Conservation (phyloP, 2,888 invertebrate genomes). For the Leptopterna dolabrata region DNA sequence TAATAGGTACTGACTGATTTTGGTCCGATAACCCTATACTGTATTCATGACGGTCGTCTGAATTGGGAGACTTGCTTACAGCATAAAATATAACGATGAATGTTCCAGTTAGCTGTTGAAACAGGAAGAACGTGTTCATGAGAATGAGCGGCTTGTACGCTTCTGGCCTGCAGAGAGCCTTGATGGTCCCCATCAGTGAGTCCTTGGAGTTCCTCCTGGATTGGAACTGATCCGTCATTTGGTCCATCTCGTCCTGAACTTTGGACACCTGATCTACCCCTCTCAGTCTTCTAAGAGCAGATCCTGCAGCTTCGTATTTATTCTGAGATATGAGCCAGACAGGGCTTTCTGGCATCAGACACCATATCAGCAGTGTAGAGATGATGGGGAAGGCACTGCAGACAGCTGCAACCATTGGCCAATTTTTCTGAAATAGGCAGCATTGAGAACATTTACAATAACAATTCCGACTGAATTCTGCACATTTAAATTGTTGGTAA, state of each 20-base stretch:
- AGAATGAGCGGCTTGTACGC: conserved; percentile 69
- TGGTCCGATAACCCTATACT: too few species aligned
- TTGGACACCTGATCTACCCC: conserved; percentile 41
- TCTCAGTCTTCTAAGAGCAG: conserved; percentile 57
- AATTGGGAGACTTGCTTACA: too few species aligned
- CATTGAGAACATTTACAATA: too few species aligned
- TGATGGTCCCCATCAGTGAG: conserved; percentile 56
- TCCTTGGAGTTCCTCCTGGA: conserved; percentile 45
- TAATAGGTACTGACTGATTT: too few species aligned
- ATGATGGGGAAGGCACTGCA: conserved; percentile 66
- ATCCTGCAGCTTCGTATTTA: conserved; percentile 68
- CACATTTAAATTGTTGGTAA: too few species aligned
- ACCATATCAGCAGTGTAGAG: conserved; percentile 66
- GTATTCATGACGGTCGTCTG: too few species aligned
- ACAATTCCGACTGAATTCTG: too few species aligned
- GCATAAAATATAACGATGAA: conserved; percentile 73
- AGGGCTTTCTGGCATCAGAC: conserved; percentile 70
- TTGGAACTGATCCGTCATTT: conserved; percentile 53
- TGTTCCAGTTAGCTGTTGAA: conserved; percentile 72
- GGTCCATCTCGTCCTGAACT: conserved; percentile 60
- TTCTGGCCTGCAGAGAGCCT: conserved; percentile 64
- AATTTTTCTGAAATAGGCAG: conserved; percentile 59
- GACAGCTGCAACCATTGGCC: conserved; percentile 61
- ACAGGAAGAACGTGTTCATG: conserved; percentile 70
- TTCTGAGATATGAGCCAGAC: conserved; percentile 69